phyloP scores from a whole-genome alignment of 2,113 vertebrate species.

The Microtus ochrogaster region DNA sequence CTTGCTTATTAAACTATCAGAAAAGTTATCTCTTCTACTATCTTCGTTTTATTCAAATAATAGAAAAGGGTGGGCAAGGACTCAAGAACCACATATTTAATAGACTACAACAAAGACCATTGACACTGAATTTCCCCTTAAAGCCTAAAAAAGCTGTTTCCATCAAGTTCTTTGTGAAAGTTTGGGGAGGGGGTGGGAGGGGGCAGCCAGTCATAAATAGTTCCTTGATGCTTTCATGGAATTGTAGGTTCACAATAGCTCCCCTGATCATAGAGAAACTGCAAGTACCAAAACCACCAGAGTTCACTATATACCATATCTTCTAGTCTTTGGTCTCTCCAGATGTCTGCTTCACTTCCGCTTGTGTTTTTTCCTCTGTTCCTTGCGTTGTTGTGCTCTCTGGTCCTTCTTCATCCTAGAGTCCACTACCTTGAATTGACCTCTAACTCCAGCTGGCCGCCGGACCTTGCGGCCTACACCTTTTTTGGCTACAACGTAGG shows the following conservation, averaged over 20 bases:
- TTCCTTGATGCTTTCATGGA: background rate
- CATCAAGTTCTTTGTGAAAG: background rate
- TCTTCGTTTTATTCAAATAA: slow-evolving; percentile 61
- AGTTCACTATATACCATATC: too few species aligned
- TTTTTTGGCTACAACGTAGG: slow-evolving; percentile 95
- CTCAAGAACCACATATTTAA: background rate
- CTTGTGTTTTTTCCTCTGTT: slow-evolving; percentile 85
- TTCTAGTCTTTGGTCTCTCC: background rate
- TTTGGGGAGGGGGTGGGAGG: too few species aligned
- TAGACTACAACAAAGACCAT: background rate
- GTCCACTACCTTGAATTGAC: slow-evolving; percentile 96
- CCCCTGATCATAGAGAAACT: background rate
- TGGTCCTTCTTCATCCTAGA: slow-evolving; percentile 96
- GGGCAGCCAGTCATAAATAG: background rate
- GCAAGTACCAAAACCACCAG: background rate
- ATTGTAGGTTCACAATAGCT: background rate
- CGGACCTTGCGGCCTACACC: slow-evolving; percentile 91
- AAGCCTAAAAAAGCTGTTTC: background rate
- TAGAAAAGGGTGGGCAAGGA: background rate
- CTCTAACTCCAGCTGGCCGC: slow-evolving; percentile 93
- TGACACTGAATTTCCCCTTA: background rate
- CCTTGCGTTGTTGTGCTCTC: slow-evolving; percentile 90
- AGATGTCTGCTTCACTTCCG: slow-evolving; percentile 77
- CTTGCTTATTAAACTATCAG: slow-evolving; percentile 33
- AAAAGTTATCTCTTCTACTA: background rate